A percentile compares a stretch with the other conserved stretches of the same genome.
Evolutionary conservation across 2,797 vertebrate genomes (phyloP).

Genomic region (Acrossocheilus wenchowensis): DNA sequence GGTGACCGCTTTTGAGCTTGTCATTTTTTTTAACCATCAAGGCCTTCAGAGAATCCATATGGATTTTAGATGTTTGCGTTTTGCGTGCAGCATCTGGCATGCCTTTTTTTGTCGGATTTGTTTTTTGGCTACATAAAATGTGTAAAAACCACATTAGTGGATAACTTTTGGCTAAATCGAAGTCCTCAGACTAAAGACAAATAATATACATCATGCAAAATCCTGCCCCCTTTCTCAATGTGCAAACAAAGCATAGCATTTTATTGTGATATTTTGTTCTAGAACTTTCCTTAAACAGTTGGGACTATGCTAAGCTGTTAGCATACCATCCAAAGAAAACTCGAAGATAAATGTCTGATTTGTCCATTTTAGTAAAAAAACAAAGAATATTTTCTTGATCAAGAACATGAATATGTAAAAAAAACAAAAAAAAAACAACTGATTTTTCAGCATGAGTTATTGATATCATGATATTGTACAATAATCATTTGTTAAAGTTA

Average conservation of each 20-base stretch:
- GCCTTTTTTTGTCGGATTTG: conserved; percentile 36
- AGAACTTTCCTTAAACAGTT: background rate
- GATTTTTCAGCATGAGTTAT: background rate
- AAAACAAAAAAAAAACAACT: background rate
- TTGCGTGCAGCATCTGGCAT: conserved; percentile 66
- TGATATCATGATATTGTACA: background rate
- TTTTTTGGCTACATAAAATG: conserved; percentile 15
- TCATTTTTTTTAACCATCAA: conserved; percentile 43
- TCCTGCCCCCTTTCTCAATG: background rate
- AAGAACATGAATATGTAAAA: background rate
- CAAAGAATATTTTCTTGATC: background rate
- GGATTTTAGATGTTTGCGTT: conserved; percentile 54
- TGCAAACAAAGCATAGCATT: background rate
- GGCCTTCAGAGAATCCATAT: conserved; percentile 51
- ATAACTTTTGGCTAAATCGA: background rate
- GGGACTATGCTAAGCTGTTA: background rate
- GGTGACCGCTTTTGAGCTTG: conserved; percentile 52
- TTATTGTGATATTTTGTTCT: background rate
- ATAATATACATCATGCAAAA: background rate
- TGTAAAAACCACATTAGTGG: conserved; percentile 26
- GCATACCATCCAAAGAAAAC: background rate
- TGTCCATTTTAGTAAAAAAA: background rate
- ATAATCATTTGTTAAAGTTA: background rate
- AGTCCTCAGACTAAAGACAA: conserved; percentile 8
- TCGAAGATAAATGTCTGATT: background rate